Evolutionary conservation across 1,140 invertebrate genomes (phyloP), one percentile per base, ranked within the genome.

Genomic region (Trissolcus basalis): DNA sequence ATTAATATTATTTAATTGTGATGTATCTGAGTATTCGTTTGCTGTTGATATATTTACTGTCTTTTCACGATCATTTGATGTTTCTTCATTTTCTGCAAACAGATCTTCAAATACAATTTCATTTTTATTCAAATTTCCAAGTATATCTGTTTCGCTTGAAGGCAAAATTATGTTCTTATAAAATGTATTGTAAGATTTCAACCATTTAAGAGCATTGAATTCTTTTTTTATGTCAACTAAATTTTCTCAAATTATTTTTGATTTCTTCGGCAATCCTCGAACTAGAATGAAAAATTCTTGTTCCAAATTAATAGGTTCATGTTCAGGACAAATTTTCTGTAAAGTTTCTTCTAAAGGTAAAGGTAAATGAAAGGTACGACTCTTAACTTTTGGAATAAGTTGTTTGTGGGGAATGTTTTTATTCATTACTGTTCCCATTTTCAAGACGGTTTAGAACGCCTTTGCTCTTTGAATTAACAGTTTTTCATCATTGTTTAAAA

Each of bases 391-490:
- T 33, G 36, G 8, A 7, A 81, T 41, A 48, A 61, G 53, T 13
- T 72, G 14, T 45, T 43, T 67, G 63, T 76, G 54, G 11, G 73
- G 78, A n/a, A 81, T 0, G 53, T 80, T 80, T 58, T 44, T 81
- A 81, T 13, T 81, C 78, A 54, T 48, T n/a, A 81, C 76, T 2
- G 81, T 71, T 6, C 16, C 54, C 58, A 78, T 79, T 60, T 60
- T 70, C 50, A 73, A 59, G 16, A 85, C 69, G 4, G 51, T 55
- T 78, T 85, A 79, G 68, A 82, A 85, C 13, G 81, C 80, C 78
- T 83, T 83, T 11, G 79, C 82, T 72, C 79, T 68, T 63, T 85
- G 80, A 35, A 82, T 82, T 7, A 81, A 60, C 9, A 80, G 74
- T 51, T 76, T 77, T 50, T 81, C 80, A 56, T 71, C 77, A 49